These are phyloP conservation scores for Corvus hawaiiensis DNA, from an alignment of 2,113 vertebrate species.

Conservation along the genomic window DNA sequence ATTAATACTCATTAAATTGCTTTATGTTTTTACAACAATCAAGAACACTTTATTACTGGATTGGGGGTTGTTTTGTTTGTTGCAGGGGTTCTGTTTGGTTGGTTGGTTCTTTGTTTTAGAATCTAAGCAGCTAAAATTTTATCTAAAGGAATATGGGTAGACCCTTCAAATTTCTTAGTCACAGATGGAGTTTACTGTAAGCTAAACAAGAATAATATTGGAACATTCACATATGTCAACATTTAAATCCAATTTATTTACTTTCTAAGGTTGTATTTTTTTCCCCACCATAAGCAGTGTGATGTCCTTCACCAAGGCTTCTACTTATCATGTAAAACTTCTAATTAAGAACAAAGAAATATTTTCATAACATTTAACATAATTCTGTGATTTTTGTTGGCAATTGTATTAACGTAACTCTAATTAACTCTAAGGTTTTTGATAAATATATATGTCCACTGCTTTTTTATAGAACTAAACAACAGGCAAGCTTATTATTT, in stretches of 20 bases:
- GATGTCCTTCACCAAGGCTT: background rate
- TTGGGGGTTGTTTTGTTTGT: background rate
- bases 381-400: background rate
- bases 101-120: background rate
- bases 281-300: background rate
- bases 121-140: background rate
- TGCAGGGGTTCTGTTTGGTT: background rate
- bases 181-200: background rate
- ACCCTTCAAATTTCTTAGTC: background rate
- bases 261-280: background rate
- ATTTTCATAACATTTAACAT: conserved; percentile 18
- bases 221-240: background rate
- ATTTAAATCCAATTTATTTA: background rate
- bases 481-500: background rate
- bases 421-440: background rate
- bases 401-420: background rate
- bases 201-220: background rate
- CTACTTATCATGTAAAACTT: background rate
- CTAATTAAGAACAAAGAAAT: background rate
- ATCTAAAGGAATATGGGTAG: background rate
- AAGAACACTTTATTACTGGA: background rate
- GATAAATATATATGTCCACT: background rate
- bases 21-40: background rate
- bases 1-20: background rate
- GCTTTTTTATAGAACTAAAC: background rate